Evolutionary conservation across 1,140 invertebrate genomes (phyloP), one percentile per base, ranked within the genome.

Genomic region (Meloidogyne exigua): DNA sequence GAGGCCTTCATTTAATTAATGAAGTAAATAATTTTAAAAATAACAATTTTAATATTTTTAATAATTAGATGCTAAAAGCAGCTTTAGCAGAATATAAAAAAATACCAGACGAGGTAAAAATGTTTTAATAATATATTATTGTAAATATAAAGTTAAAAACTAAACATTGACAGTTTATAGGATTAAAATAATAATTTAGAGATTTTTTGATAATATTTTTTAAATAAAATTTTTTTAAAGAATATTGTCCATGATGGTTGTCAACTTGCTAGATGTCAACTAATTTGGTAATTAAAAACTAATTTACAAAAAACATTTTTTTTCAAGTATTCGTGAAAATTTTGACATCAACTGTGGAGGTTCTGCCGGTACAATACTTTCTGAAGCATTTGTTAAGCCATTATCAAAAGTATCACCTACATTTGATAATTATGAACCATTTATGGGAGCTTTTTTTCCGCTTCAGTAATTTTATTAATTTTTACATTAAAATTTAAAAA

Each of bases 331-430:
- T 64, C 72, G 72, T 18, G 49, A 26, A 13, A 72, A 72, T 64
- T 72, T 73, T 65, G 57, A 73, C n/a, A 49, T 57, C 13, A 73
- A 73, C 32, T 75, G 74, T 42, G 32, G 42, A 23, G 63, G 65
- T 21, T 77, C 25, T 78, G 76, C 76, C 1, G 76, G 76, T 7
- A 18, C 76, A 39, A 13, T 77, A 15, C 28, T 77, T 44, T 77
- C 76, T 23, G 76, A 77, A 42, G 63, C 73, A 0, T 77, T 77
- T 76, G 76, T 77, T 26, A 74, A 76, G 23, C 75, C 76, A 10
- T 67, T 77, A 1, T 32, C 76, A 18, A 18, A 77, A 32, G 42
- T 75, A n/a, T 57, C 68, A 26, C n/a, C n/a, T n/a, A 39, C 68
- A 76, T 39, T 77, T 9, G n/a, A 69, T 18, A 67, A 49, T 28